phyloP scores from a whole-genome alignment of 1,140 invertebrate species.

The Drosophila lacertosa region DNA sequence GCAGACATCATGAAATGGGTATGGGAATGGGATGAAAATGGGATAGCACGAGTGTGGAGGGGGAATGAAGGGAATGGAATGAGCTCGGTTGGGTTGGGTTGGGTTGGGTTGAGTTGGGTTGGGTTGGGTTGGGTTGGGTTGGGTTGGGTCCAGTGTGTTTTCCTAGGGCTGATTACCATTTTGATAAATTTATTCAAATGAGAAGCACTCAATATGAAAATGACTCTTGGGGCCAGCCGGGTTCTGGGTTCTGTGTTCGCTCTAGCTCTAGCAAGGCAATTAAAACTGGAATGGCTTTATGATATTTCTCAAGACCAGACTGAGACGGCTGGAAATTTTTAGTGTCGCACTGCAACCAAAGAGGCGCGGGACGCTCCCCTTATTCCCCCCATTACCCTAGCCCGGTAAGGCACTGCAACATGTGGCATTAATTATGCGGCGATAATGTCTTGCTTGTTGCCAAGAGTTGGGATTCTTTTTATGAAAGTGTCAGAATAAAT shows the following conservation, averaged over 20 bases:
- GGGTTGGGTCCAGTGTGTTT: conserved; percentile 45
- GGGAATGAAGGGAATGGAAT: conserved; percentile 3
- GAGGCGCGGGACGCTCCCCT: conserved; percentile 25
- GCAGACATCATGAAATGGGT: conserved; percentile 23
- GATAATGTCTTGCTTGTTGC: conserved; percentile 81
- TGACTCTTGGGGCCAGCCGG: conserved; percentile 38
- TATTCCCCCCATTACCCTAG: not conserved
- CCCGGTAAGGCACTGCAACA: conserved; percentile 57
- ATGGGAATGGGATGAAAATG: conserved; percentile 3
- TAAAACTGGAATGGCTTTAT: conserved; percentile 77
- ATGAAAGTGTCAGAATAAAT: conserved; percentile 82
- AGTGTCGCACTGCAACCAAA: conserved; percentile 60
- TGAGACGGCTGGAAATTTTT: conserved; percentile 52
- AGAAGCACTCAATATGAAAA: conserved; percentile 68
- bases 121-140: not conserved
- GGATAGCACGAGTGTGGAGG: not conserved
- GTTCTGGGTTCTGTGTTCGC: too few species aligned
- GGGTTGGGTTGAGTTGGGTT: not conserved
- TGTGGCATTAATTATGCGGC: conserved; percentile 82
- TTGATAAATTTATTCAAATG: conserved; percentile 78
- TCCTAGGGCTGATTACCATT: conserved; percentile 73
- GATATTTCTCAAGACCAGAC: conserved; percentile 55
- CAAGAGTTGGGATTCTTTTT: conserved; percentile 72
- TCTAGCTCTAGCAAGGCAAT: conserved; percentile 67
- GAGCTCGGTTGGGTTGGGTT: too few species aligned